These are phyloP conservation scores for Lucinisca nassula DNA, from an alignment of 2,888 invertebrate genomes.

Conservation along the genomic window DNA sequence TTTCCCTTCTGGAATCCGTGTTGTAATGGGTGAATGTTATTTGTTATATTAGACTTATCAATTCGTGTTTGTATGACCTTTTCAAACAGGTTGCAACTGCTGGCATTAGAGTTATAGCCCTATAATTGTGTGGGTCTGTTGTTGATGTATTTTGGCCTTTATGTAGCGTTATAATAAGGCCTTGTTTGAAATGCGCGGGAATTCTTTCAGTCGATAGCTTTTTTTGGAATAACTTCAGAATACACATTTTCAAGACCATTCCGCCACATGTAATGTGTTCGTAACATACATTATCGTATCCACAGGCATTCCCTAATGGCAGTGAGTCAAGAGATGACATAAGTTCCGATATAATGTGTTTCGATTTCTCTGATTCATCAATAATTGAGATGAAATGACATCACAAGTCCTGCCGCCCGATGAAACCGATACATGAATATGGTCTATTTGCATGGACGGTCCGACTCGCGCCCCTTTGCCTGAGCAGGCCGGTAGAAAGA, in stretches of 20 bases:
- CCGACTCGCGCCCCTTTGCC: no score
- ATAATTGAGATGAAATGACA: no score
- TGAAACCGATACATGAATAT: no score
- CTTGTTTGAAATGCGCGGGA: neutral
- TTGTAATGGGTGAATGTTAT: conserved; percentile 8
- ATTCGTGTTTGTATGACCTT: neutral
- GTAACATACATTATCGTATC: conserved; percentile 1
- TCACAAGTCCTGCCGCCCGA: no score
- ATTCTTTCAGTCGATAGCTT: neutral
- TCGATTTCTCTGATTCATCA: no score
- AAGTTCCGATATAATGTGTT: neutral
- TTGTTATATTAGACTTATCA: neutral
- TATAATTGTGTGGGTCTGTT: conserved; percentile 17
- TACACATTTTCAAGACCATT: neutral
- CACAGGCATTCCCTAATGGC: neutral
- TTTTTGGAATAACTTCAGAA: neutral
- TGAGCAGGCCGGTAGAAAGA: no score
- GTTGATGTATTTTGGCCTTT: neutral
- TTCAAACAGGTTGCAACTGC: conserved; percentile 24
- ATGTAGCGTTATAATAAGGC: conserved; percentile 3
- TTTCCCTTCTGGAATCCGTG: conserved; percentile 29
- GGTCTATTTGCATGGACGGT: no score
- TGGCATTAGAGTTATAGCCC: conserved; percentile 21
- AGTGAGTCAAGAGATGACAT: neutral
- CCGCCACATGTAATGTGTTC: conserved; percentile 9